These are phyloP conservation scores for Mormoops blainvillei DNA, from an alignment of 2,113 vertebrate genomes.

Conservation along the genomic window DNA sequence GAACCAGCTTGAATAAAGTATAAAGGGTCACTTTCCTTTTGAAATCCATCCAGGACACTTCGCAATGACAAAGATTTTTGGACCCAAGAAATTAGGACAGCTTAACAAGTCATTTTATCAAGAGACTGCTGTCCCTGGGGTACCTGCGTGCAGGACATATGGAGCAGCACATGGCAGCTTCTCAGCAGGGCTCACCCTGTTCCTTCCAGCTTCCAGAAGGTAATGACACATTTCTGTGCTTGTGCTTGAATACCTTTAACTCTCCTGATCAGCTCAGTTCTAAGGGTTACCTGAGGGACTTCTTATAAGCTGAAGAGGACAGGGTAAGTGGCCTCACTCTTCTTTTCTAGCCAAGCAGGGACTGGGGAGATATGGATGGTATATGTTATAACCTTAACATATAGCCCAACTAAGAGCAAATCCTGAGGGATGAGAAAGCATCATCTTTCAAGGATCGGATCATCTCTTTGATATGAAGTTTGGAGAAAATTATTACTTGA, in stretches of 20 bases:
- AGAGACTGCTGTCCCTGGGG: background rate
- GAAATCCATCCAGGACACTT: conserved; percentile 55
- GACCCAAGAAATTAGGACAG: background rate
- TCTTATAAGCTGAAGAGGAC: background rate
- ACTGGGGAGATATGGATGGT: too few relatives aligned
- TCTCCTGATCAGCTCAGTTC: background rate
- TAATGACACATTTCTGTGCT: background rate
- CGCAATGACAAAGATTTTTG: background rate
- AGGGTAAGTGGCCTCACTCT: background rate
- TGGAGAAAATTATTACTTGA: background rate
- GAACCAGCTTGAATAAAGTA: background rate
- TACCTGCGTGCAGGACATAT: background rate
- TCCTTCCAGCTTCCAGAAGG: conserved; percentile 9
- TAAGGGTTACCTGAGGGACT: background rate
- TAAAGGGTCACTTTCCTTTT: conserved; percentile 45
- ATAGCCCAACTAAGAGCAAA: background rate
- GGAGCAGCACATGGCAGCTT: background rate
- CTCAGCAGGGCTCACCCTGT: background rate
- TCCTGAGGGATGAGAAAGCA: background rate
- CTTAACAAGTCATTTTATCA: conserved; percentile 14
- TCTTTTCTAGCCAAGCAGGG: background rate
- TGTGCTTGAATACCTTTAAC: background rate
- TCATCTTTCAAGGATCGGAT: background rate
- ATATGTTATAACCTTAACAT: background rate
- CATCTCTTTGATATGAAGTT: background rate